A percentile compares a stretch with the other conserved stretches of the same genome.
Conservation (phyloP, 92 coral and sea anemone genomes). For the Diadumene lineata region DNA sequence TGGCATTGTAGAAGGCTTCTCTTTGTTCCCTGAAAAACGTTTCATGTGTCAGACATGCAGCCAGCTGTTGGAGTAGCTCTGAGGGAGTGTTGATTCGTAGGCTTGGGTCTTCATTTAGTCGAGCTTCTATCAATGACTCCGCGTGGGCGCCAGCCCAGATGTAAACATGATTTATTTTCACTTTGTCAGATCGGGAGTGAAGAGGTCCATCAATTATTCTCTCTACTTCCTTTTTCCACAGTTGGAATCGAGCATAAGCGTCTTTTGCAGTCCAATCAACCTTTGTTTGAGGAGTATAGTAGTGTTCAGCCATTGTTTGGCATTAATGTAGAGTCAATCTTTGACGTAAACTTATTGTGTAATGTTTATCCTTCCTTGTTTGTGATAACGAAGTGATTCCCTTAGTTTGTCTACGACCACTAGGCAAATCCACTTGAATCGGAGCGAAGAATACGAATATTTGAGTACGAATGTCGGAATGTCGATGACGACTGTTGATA, state of each 20-base stretch:
- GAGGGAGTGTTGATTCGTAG: conserved; percentile 29
- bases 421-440: too few species aligned
- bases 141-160: conserved; percentile 82
- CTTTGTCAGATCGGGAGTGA: conserved; percentile 61
- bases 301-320: conserved; percentile 56
- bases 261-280: conserved; percentile 70
- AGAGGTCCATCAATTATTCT: conserved; percentile 59
- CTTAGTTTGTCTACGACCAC: too few species aligned
- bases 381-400: too few species aligned
- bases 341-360: too few species aligned
- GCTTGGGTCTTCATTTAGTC: conserved; percentile 44
- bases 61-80: conserved; percentile 54
- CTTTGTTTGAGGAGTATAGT: conserved; percentile 60
- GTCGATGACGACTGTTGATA: background rate
- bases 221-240: conserved; percentile 68
- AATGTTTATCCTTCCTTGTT: too few species aligned
- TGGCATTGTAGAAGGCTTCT: conserved; percentile 59
- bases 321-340: too few species aligned
- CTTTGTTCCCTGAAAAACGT: conserved; percentile 65
- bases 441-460: too few species aligned
- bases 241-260: conserved; percentile 56
- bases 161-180: conserved; percentile 53
- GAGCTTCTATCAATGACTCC: conserved; percentile 67
- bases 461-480: background rate
- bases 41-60: conserved; percentile 58